These are phyloP conservation scores for Silurus meridionalis DNA, from an alignment of 2,113 vertebrate species.

Conservation along the genomic window DNA sequence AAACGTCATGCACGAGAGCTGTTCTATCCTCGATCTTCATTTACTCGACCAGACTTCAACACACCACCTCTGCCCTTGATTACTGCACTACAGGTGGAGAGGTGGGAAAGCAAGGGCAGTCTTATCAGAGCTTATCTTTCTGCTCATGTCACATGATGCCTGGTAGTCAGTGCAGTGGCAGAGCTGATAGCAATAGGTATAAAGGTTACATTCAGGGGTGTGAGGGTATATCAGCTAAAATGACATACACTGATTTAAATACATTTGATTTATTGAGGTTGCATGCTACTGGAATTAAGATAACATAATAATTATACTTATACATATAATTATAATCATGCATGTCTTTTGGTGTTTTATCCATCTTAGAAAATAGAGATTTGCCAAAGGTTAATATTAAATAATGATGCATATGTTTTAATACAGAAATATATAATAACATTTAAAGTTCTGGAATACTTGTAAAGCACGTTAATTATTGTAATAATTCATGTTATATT, in stretches of 20 bases:
- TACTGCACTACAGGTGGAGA: constrained; percentile 63
- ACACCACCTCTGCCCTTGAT: constrained; percentile 33
- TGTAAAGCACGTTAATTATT: neutral
- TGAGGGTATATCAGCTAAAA: neutral
- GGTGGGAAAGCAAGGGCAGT: constrained; percentile 59
- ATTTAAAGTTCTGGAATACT: neutral
- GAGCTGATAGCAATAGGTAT: neutral
- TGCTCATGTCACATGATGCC: constrained; percentile 8
- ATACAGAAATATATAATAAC: neutral
- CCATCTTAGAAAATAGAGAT: neutral
- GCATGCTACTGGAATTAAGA: neutral
- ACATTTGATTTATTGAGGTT: neutral
- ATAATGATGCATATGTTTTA: neutral
- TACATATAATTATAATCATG: neutral
- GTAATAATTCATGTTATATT: neutral
- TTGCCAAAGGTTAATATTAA: neutral
- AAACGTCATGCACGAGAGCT: constrained; percentile 46
- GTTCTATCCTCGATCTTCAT: constrained; percentile 60
- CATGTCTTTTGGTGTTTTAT: neutral
- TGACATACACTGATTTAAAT: too few relatives aligned
- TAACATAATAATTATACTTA: neutral
- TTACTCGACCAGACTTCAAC: constrained; percentile 66
- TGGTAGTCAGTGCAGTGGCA: neutral
- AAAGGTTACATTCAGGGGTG: constrained; percentile 4
- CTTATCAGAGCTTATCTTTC: neutral